These are phyloP conservation scores for Nymphalis polychloros DNA, from an alignment of 2,888 invertebrate species.

Conservation along the genomic window DNA sequence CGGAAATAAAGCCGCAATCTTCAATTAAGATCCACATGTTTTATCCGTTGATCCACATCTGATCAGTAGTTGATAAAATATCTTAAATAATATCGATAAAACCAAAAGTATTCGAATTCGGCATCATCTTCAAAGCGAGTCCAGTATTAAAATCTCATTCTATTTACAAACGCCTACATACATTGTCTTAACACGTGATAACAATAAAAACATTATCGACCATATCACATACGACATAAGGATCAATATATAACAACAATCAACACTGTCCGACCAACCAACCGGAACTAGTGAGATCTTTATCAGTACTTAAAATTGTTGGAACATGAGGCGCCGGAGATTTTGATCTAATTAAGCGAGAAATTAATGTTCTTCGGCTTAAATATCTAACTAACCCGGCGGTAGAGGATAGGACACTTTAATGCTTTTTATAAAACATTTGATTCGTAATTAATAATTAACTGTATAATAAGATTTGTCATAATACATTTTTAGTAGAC, in stretches of 20 bases:
- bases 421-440: conserved; percentile 1
- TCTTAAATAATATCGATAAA: too few relatives aligned
- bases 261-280: conserved; percentile 9
- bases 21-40: too few relatives aligned
- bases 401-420: neutral
- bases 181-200: neutral
- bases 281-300: conserved; percentile 35
- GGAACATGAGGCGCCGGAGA: conserved; percentile 35
- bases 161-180: conserved; percentile 26
- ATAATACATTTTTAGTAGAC: too few relatives aligned
- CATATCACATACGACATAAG: neutral
- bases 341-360: conserved; percentile 37
- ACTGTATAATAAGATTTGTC: too few relatives aligned
- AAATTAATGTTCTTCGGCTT: conserved; percentile 27
- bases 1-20: too few relatives aligned
- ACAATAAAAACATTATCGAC: neutral
- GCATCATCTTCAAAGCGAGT: neutral
- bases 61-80: too few relatives aligned
- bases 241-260: neutral
- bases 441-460: neutral
- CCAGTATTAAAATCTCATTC: conserved; percentile 7
- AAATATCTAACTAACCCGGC: conserved; percentile 9
- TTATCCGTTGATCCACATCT: too few relatives aligned
- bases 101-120: too few relatives aligned
- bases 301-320: conserved; percentile 33